These are phyloP conservation scores for Meiosimyza platycephala DNA, from an alignment of 2,888 invertebrate species.

Conservation along the genomic window DNA sequence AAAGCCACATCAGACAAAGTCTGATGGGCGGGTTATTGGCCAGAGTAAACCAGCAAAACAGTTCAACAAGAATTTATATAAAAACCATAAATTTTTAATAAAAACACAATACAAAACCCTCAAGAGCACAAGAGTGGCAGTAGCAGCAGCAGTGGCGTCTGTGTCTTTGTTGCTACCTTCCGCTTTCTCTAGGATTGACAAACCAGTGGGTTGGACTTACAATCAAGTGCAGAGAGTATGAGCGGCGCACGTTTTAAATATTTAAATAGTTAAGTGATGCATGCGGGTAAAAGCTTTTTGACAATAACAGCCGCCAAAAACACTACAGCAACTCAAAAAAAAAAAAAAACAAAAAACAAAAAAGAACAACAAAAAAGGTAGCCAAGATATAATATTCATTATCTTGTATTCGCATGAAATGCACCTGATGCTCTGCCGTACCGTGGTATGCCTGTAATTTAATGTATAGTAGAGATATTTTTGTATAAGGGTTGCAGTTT, in stretches of 20 bases:
- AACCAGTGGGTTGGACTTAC: no score
- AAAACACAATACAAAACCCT: conserved; percentile 7
- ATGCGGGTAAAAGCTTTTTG: conserved; percentile 34
- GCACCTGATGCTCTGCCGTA: conserved; percentile 25
- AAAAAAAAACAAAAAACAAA: background rate
- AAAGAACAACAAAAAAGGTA: conserved; percentile 14
- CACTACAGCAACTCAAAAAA: background rate
- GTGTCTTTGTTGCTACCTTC: conserved; percentile 7
- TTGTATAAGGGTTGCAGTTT: no score
- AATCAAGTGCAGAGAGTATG: no score
- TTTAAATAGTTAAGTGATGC: conserved; percentile 36
- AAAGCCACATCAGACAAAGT: no score
- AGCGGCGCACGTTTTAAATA: conserved; percentile 25
- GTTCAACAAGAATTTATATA: conserved; percentile 27
- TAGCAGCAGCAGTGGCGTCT: background rate
- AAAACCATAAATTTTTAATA: conserved; percentile 27
- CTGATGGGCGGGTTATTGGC: background rate
- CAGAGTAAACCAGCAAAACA: background rate
- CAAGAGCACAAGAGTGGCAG: background rate
- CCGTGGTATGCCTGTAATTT: background rate
- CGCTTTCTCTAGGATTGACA: conserved; percentile 11
- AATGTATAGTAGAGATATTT: no score
- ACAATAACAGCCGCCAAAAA: conserved; percentile 8
- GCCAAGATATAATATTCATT: conserved; percentile 18
- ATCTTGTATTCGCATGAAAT: conserved; percentile 28